A percentile compares a stretch with the other conserved stretches of the same genome.
These are phyloP conservation scores for Oplegnathus fasciatus DNA, from an alignment of 2,113 vertebrate species.

Conservation along the genomic window DNA sequence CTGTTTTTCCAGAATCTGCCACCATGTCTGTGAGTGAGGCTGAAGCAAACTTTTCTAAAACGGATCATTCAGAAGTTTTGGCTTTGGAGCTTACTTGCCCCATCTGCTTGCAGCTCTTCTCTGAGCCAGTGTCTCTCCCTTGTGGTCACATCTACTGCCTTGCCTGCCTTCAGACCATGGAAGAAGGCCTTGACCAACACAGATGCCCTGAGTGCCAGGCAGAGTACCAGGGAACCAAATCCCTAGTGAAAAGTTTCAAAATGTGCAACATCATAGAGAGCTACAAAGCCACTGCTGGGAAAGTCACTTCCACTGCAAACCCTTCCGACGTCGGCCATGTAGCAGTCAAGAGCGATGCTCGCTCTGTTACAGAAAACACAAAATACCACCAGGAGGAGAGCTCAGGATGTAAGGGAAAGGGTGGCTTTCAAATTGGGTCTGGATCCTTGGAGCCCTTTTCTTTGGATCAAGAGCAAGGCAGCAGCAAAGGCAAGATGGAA, in stretches of 20 bases:
- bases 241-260: slow-evolving; percentile 74
- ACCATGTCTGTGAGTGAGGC: slow-evolving; percentile 62
- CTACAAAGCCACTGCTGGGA: slow-evolving; percentile 45
- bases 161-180: slow-evolving; percentile 77
- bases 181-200: slow-evolving; percentile 66
- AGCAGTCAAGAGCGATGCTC: neutral
- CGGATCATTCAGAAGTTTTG: slow-evolving; percentile 14
- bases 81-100: slow-evolving; percentile 73
- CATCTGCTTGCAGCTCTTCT: slow-evolving; percentile 79
- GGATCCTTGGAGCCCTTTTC: too few species aligned
- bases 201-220: slow-evolving; percentile 82
- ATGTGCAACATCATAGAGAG: slow-evolving; percentile 76
- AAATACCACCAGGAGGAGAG: neutral
- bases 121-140: slow-evolving; percentile 75
- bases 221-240: slow-evolving; percentile 49
- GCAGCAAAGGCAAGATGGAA: slow-evolving; percentile 27
- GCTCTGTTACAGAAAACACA: neutral
- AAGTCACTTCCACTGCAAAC: neutral
- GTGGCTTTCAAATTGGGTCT: neutral
- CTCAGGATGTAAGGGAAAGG: neutral
- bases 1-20: slow-evolving; percentile 30
- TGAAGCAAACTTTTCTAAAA: neutral
- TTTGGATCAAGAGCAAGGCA: slow-evolving; percentile 11
- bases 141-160: slow-evolving; percentile 82
- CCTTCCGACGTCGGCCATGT: neutral